Conservation (phyloP, 2,113 vertebrate genomes). For the Cariama cristata region DNA sequence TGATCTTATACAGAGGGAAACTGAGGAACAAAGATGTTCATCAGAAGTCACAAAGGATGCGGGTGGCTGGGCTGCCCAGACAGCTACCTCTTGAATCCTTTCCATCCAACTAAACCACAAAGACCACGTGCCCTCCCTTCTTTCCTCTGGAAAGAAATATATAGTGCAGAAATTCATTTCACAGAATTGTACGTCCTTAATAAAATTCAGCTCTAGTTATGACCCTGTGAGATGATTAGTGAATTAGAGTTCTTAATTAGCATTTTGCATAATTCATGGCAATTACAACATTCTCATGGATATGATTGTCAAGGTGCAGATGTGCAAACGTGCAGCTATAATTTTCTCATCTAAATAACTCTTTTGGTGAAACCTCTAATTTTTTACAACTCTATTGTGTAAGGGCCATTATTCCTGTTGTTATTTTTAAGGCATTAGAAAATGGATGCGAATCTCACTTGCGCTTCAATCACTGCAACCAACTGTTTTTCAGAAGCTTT, state of each 20-base stretch:
- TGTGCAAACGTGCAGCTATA: conserved; percentile 77
- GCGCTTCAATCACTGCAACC: conserved; percentile 44
- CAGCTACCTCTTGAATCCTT: not conserved
- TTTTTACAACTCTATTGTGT: conserved; percentile 73
- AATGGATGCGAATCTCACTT: conserved; percentile 52
- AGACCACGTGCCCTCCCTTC: not conserved
- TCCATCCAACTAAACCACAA: not conserved
- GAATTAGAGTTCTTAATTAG: conserved; percentile 82
- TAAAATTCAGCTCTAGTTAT: conserved; percentile 79
- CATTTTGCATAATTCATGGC: conserved; percentile 85
- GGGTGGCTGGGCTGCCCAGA: not conserved
- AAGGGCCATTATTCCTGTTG: conserved; percentile 54
- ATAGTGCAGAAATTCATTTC: conserved; percentile 57
- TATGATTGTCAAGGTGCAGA: conserved; percentile 84
- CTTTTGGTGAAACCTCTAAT: conserved; percentile 74
- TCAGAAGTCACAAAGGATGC: not conserved
- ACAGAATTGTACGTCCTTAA: conserved; percentile 72
- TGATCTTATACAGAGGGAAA: not conserved
- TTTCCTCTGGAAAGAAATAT: conserved; percentile 34
- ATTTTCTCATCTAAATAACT: conserved; percentile 80
- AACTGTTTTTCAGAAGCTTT: conserved; percentile 49
- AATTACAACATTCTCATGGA: conserved; percentile 77
- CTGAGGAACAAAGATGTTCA: not conserved
- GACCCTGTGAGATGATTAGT: conserved; percentile 82
- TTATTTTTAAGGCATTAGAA: conserved; percentile 64